Base-by-base conservation (phyloP, 1,140 invertebrate genomes). In the Pseudomyrmex gracilis region DNA sequence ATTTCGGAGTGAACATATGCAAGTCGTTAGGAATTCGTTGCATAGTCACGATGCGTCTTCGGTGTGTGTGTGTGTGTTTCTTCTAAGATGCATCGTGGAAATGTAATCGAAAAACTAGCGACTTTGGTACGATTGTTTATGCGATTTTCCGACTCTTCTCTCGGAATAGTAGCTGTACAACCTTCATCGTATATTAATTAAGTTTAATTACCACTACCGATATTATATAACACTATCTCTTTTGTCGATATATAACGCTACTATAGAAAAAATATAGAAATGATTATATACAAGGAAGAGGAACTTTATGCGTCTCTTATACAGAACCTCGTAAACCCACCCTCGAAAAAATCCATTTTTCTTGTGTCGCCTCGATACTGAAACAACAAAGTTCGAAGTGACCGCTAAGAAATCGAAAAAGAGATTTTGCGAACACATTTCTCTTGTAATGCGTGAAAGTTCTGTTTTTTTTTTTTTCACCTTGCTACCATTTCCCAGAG, bases 231-330 rank as follows among this genome's bases (percentile, higher is more conserved):
- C 17, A 47, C 13, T 49, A 22, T 45, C 20, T 20, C 34, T 60
- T 85, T 89, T 84, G 67, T 85, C 88, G 87, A 85, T 88, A 34
- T 34, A 34, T 34, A 66, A 80, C 17, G 73, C 78, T 88, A 89
- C 83, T 55, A 83, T 88, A 89, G 86, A 89, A 88, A 88, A 88
- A 88, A 88, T 87, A 88, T 88, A 85, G 84, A 88, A 89, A 89
- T 55, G 87, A 83, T 83, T 88, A 88, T 88, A 84, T 88, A 88
- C 87, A 88, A 88, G 85, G 67, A 70, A 86, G 85, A 88, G 86
- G 86, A 83, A 87, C 77, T 87, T 88, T 87, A 85, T 85, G 76
- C 67, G 61, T 70, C 17, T 77, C 34, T 70, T 85, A 85, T 67
- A 63, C 53, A 70, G 55, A 86, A 66, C 22, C 67, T 66, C 51